phyloP scores from a whole-genome alignment of 2,113 vertebrate genomes.

The Protomyctophum bolini region DNA sequence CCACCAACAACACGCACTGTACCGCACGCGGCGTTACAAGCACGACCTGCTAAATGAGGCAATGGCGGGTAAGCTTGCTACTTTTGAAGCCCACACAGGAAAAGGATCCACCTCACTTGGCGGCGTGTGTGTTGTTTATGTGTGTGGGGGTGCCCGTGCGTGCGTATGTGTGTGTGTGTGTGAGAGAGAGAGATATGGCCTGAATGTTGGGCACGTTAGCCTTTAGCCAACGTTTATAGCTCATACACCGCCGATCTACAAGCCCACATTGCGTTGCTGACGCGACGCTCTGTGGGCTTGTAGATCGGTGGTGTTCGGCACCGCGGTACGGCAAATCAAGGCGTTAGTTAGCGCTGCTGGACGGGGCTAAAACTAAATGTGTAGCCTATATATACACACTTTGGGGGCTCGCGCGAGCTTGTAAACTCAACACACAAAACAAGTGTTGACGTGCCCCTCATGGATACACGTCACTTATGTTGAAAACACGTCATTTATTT shows the following conservation, averaged over 20 bases:
- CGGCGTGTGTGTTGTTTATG: slow-evolving; percentile 48
- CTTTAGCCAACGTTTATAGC: slow-evolving; percentile 48
- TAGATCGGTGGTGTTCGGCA: too few species aligned
- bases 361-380: too few species aligned
- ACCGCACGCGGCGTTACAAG: slow-evolving; percentile 57
- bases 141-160: background rate
- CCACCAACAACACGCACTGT: slow-evolving; percentile 50
- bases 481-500: too few species aligned
- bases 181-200: slow-evolving; percentile 53
- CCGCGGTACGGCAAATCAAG: too few species aligned
- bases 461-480: too few species aligned
- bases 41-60: slow-evolving; percentile 78
- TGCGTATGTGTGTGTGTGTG: slow-evolving; percentile 1
- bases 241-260: slow-evolving; percentile 15
- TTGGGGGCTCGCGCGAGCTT: too few species aligned
- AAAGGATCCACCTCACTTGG: slow-evolving; percentile 64
- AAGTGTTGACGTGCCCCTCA: too few species aligned
- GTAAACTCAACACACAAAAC: too few species aligned
- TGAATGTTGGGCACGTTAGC: slow-evolving; percentile 64
- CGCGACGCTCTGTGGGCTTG: too few species aligned
- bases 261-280: too few species aligned
- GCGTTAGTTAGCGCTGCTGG: too few species aligned
- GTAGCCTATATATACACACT: too few species aligned
- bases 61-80: slow-evolving; percentile 74
- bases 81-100: slow-evolving; percentile 44